Base-by-base conservation (phyloP, 1,140 invertebrate species). In the Melanaphis sacchari region DNA sequence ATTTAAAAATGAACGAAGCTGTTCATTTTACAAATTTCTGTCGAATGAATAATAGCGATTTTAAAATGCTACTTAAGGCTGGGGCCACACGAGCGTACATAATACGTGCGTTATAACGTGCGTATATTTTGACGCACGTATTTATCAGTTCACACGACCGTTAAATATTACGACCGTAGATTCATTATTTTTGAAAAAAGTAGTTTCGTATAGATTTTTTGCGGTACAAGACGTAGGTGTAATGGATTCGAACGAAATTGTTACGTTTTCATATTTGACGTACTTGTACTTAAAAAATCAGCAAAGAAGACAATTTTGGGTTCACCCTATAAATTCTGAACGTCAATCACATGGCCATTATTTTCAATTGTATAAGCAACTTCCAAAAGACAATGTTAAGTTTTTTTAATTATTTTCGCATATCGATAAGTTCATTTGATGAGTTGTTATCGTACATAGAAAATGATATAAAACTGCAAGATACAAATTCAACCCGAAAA, bases 401-500 rank as follows among this genome's bases (percentile, higher is more conserved):
- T n/a, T 84, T 84, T 84, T 84, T 84, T 84, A 84, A 84, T 41
- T 84, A 84, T 8, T 84, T 84, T 84, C 82, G 38, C 82, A 84
- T 84, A 21, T 84, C 82, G 24, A 26, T 84, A 84, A 84, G 40
- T 40, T 84, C 38, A 41, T 85, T 85, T 41, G 82, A 85, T 41
- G 82, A 85, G 40, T 41, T 85, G 15, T 49, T 88, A 88, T 88
- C n/a, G 18, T 88, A 88, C 85, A 49, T 88, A 46, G 5, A 87
- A 88, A 88, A 88, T 49, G 43, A 94, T 40, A 95, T 95, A 93
- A 93, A 94, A 90, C 95, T 95, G 94, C 46, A 95, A 94, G 93
- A 95, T 94, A 95, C 95, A 81, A 91, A 95, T 95, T 93, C 94
- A 94, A 84, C 94, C 94, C 85, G 93, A n/a, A 95, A 89, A 94